A percentile compares a stretch with the other conserved stretches of the same genome.
phyloP scores from a whole-genome alignment of 2,888 invertebrate genomes.

The Leptinotarsa juncta region DNA sequence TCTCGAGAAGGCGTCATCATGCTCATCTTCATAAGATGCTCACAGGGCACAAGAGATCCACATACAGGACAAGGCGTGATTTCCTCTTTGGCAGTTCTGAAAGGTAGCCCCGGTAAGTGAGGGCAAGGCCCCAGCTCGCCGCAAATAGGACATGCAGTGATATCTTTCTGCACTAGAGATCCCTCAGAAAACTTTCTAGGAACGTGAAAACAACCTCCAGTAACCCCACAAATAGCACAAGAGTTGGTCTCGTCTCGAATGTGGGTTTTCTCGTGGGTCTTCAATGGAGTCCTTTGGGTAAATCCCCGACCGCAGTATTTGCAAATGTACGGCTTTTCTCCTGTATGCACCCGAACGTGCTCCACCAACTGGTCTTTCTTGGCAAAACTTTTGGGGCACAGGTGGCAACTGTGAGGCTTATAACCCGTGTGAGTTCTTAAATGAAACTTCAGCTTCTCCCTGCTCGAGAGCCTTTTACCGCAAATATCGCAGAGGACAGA shows the following conservation, averaged over 20 bases:
- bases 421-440: conserved; percentile 62
- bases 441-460: conserved; percentile 61
- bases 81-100: conserved; percentile 23
- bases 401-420: conserved; percentile 65
- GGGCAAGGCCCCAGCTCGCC: conserved; percentile 31
- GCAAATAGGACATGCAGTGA: conserved; percentile 28
- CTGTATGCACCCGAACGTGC: conserved; percentile 56
- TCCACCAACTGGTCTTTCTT: conserved; percentile 63
- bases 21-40: conserved; percentile 39
- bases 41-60: conserved; percentile 32
- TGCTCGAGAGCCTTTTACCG: conserved; percentile 67
- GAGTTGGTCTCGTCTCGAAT: conserved; percentile 72
- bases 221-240: conserved; percentile 56
- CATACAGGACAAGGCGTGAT: conserved; percentile 31
- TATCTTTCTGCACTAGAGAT: conserved; percentile 10
- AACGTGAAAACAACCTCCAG: conserved; percentile 23
- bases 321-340: conserved; percentile 63
- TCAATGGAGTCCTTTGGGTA: conserved; percentile 72
- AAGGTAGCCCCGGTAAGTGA: conserved; percentile 27
- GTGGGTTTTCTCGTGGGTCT: conserved; percentile 72
- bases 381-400: conserved; percentile 68
- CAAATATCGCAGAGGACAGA: conserved; percentile 69
- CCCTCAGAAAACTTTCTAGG: conserved; percentile 12
- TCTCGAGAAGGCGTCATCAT: conserved; percentile 35
- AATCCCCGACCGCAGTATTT: conserved; percentile 58